Percentiles rank a stretch among this genome's conserved stretches.
These are phyloP conservation scores for Lordiphosa clarofinis DNA, from an alignment of 1,140 invertebrate genomes.

Conservation along the genomic window DNA sequence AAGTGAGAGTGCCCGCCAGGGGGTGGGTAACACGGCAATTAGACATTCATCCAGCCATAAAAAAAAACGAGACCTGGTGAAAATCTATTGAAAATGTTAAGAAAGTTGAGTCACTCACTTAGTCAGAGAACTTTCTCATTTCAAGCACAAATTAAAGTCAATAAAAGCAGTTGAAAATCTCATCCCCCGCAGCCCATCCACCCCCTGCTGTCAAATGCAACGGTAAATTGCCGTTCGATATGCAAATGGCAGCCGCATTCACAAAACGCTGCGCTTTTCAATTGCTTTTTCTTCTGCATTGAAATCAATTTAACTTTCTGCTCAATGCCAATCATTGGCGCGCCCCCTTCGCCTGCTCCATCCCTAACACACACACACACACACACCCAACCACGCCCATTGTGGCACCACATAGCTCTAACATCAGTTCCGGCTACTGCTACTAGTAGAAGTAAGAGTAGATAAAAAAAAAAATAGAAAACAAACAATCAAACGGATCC, in stretches of 20 bases:
- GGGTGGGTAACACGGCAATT: constrained; percentile 28
- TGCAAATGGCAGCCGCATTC: constrained; percentile 70
- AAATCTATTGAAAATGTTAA: constrained; percentile 1
- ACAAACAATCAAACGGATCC: constrained; percentile 66
- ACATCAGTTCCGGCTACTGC: constrained; percentile 33
- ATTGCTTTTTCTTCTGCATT: constrained; percentile 63
- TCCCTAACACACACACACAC: constrained; percentile 14
- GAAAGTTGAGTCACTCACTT: constrained; percentile 4
- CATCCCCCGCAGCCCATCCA: background rate
- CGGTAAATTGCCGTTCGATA: constrained; percentile 67
- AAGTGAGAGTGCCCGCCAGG: constrained; percentile 1
- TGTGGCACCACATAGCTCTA: constrained; percentile 8
- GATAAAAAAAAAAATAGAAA: constrained; percentile 37
- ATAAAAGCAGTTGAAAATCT: constrained; percentile 14
- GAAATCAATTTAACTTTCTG: constrained; percentile 77
- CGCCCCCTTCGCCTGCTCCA: constrained; percentile 38
- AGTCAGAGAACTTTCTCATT: constrained; percentile 7
- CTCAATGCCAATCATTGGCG: constrained; percentile 73
- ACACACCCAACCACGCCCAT: constrained; percentile 13
- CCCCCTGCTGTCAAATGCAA: constrained; percentile 56
- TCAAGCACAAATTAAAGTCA: constrained; percentile 23
- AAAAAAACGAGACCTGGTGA: constrained; percentile 11
- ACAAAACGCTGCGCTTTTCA: constrained; percentile 70
- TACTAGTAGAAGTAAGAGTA: constrained; percentile 12
- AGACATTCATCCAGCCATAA: constrained; percentile 32